Evolutionary conservation across 2,888 invertebrate genomes (phyloP), one percentile per base, ranked within the genome.

Genomic region (Drosophila paramelanica): DNA sequence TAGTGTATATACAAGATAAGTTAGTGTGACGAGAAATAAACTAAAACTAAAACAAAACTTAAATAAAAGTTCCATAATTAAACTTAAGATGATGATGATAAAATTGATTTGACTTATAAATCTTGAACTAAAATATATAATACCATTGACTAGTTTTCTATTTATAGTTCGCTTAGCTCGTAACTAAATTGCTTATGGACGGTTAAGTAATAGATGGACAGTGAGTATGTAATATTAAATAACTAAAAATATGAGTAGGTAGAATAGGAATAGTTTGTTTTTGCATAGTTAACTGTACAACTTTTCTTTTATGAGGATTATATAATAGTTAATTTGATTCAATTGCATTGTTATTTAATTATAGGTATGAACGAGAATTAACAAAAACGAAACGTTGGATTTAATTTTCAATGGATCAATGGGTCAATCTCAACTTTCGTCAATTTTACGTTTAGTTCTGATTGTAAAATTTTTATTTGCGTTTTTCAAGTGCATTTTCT

Each of bases 381-480:
- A 78, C 74, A 74, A 62, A 78, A 77, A 69, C 67, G 77, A 73
- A 79, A 79, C 79, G 66, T 70, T 76, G 36, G 57, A 58, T 61
- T 69, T 58, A 55, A 55, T 68, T 77, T 49, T 47, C 23, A 55
- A 67, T 67, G 55, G 51, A 65, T 71, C 58, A 70, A 67, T 69
- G 55, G 45, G 14, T 70, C 50, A 56, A 68, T 70, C 50, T 58
- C 55, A 71, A 70, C 39, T 62, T 68, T 62, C 33, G 49, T 75
- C 53, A 55, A 67, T 36, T 52, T 59, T 17, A 6, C 38, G n/a
- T 4, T 33, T 60, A 52, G 6, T 50, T 41, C 27, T 52, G 27
- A 49, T 73, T 65, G 17, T 55, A 11, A 51, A 46, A 45, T 50
- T 73, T 47, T 42, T 8, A 42, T 55, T 69, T 77, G 64, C 66